phyloP scores from a whole-genome alignment of 1,140 invertebrate species.

The Aphis gossypii region DNA sequence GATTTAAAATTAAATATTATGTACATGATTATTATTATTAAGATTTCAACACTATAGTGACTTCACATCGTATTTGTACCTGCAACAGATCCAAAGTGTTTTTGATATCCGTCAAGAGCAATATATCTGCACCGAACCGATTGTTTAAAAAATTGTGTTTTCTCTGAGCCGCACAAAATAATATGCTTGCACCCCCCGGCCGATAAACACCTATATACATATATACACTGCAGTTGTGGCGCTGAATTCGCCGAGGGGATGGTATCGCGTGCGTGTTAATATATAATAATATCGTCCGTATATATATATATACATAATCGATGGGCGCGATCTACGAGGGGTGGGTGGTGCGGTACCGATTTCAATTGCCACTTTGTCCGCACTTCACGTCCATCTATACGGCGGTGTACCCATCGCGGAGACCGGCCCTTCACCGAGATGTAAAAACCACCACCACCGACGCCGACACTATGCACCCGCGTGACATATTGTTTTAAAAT shows the following conservation, averaged over 20 bases:
- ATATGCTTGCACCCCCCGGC: background rate
- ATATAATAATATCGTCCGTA: slow-evolving; percentile 1
- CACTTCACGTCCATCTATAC: background rate
- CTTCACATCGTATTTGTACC: no score
- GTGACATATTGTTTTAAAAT: slow-evolving; percentile 52
- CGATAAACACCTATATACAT: background rate
- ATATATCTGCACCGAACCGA: background rate
- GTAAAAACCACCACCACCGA: slow-evolving; percentile 1
- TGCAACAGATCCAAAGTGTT: no score
- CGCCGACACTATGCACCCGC: slow-evolving; percentile 21
- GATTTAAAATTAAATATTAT: no score
- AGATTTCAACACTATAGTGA: no score
- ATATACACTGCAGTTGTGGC: no score
- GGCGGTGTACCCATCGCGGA: background rate
- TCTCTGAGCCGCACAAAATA: background rate
- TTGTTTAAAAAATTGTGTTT: background rate
- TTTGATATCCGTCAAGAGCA: no score
- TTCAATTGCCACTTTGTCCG: slow-evolving; percentile 40
- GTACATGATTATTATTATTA: no score
- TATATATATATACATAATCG: slow-evolving; percentile 30
- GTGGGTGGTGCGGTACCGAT: background rate
- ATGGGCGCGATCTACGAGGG: background rate
- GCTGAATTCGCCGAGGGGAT: background rate
- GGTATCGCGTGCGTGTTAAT: slow-evolving; percentile 24
- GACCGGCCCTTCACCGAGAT: background rate